A percentile compares a stretch with the other conserved stretches of the same genome.
Conservation (phyloP, 2,113 vertebrate genomes). For the Gnathonemus longibarbis region DNA sequence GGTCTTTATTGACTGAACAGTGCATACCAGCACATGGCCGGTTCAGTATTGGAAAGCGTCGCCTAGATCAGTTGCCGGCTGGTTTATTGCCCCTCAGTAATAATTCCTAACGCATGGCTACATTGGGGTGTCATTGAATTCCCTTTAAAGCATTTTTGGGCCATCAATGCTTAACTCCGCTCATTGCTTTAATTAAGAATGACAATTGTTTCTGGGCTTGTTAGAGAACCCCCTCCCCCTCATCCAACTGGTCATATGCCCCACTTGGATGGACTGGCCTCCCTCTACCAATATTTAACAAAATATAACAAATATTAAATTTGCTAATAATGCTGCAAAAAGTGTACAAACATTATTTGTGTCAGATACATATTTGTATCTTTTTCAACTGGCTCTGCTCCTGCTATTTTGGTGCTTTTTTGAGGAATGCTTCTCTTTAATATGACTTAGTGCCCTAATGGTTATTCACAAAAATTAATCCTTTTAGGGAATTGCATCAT, state of each 20-base stretch:
- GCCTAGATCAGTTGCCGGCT: neutral
- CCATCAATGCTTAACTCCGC: neutral
- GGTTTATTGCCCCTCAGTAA: constrained; percentile 1
- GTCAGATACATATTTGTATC: neutral
- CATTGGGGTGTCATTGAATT: neutral
- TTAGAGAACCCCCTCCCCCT: neutral
- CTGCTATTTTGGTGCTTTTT: neutral
- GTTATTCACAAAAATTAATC: neutral
- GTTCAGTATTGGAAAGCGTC: neutral
- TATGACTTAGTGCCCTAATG: neutral
- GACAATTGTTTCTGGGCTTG: neutral
- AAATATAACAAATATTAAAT: no score
- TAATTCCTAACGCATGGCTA: neutral
- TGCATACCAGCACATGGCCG: neutral
- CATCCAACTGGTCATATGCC: neutral
- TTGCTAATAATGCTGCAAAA: neutral
- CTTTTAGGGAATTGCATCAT: neutral
- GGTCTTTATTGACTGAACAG: neutral
- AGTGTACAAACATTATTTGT: neutral
- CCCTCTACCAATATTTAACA: neutral
- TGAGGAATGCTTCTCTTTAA: neutral
- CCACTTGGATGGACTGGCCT: neutral
- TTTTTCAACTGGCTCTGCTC: neutral
- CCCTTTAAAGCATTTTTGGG: neutral
- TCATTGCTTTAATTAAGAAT: neutral